Base-by-base conservation (phyloP, 2,113 vertebrate genomes). In the Sminthopsis crassicaudata region DNA sequence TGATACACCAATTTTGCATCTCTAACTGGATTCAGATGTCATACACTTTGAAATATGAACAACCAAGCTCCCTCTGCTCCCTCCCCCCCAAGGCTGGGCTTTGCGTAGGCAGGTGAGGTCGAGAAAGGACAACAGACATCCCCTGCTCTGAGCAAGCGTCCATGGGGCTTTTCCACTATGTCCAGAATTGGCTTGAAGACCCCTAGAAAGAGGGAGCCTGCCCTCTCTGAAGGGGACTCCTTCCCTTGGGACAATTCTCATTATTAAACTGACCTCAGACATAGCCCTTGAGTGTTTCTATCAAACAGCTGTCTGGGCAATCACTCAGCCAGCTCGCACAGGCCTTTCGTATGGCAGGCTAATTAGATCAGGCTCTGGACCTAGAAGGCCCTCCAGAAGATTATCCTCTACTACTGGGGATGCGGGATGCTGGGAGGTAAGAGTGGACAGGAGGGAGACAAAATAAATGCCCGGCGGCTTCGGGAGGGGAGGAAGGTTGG, bases 21-120 rank as follows among this genome's bases (percentile, higher is more conserved):
- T 90, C 55, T 96, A 94, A 95, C 94, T 4, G 94, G 94, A 93
- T 97, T 96, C 97, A 91, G 95, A 22, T 95, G 92, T 27, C 93
- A 48, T 94, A 76, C 4, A 94, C 95, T n/a, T 93, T 76, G 90
- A 50, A 57, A 10, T 36, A 95, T 91, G 93, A 93, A 91, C 93
- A 95, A 95, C 92, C 92, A 50, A 91, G 90, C 94, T 46, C 48
- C 91, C 92, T 91, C 84, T 9, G 52, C 54, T 55, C 90, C 76
- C 22, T 55, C 90, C 95, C 90, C 90, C 95, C 55, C 84, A 91
- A 97, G 60, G 90, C 90, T 19, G 67, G 53, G 94, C 91, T 96
- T 96, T 94, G 54, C 50, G 10, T 88, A 6, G n/a, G 16, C 67
- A 84, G 67, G 16, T 42, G 7, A 22, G 67, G 7, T 42, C 2